Conservation (phyloP, 2,113 vertebrate genomes). For the Columba janthina region DNA sequence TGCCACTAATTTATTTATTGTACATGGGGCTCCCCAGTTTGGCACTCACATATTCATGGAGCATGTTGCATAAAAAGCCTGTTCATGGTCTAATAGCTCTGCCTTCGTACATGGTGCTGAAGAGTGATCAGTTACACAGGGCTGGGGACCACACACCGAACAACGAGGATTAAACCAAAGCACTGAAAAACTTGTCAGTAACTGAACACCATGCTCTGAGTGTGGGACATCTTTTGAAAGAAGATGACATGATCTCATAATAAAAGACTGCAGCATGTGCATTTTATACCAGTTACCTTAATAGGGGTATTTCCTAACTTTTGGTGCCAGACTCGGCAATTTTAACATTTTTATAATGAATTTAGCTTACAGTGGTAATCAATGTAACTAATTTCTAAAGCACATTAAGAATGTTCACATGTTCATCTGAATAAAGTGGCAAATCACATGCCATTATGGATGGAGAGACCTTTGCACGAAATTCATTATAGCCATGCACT, state of each 20-base stretch:
- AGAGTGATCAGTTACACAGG: accelerated
- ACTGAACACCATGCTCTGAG: neutral
- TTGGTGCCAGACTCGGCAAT: neutral
- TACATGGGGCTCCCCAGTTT: neutral
- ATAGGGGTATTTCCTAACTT: neutral
- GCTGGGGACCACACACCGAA: neutral
- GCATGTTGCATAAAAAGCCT: neutral
- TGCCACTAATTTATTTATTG: neutral
- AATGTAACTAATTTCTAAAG: neutral
- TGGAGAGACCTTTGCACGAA: neutral
- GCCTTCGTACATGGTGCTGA: accelerated
- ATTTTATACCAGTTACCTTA: neutral
- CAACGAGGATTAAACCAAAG: neutral
- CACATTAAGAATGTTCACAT: neutral
- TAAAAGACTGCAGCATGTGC: neutral
- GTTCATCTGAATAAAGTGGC: neutral
- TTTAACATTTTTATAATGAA: neutral
- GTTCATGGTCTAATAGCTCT: neutral
- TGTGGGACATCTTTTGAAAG: neutral
- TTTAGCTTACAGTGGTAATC: neutral
- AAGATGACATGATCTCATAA: neutral
- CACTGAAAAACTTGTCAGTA: neutral
- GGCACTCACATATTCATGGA: neutral
- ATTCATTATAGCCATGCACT: neutral
- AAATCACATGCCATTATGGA: neutral